Evolutionary conservation across 2,888 invertebrate genomes (phyloP), one percentile per base, ranked within the genome.

Genomic region (Eupithecia pulchellata): DNA sequence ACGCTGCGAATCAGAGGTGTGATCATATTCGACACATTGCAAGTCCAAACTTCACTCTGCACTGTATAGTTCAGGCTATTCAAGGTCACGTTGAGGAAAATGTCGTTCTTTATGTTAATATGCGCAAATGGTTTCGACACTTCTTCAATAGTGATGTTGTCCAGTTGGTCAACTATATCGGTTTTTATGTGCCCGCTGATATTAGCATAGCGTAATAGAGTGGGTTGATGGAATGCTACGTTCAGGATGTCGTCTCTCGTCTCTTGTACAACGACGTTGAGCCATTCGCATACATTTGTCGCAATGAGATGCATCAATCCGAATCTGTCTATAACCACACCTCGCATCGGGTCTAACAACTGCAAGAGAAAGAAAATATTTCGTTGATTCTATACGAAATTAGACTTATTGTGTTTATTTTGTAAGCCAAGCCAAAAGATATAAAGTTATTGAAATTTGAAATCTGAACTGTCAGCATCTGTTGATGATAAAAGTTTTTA

Each of bases 261-360:
- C 86, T 98, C 98, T 85, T 97, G 97, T 17, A 98, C 97, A 32
- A 98, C 94, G 1, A 98, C 97, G 86, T 97, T 97, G 8, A 98
- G 91, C 99, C 99, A 99, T 82, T 98, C 98, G 90, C 98, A 98
- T 14, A 99, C 92, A 86, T 99, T 99, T 17, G 98, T 98, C 1
- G 98, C 98, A 74, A 99, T 96, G 95, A 98, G 95, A 86, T 99
- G 99, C 98, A 99, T 98, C 17, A 98, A 94, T 0, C 99, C 99
- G 80, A 99, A 97, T 78, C 98, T 95, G n/a, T 93, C 92, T 4
- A 94, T 77, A 0, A 94, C 93, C 5, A 93, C 89, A 13, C 93
- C 94, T 73, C 92, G 85, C 92, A 94, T 93, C 13, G 93, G 93
- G 72, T 92, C 90, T 64, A 94, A 78, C 70, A 92, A 87, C 94